Evolutionary conservation across 2,888 invertebrate genomes (phyloP), one percentile per base, ranked within the genome.

Genomic region (Argyresthia goedartella): DNA sequence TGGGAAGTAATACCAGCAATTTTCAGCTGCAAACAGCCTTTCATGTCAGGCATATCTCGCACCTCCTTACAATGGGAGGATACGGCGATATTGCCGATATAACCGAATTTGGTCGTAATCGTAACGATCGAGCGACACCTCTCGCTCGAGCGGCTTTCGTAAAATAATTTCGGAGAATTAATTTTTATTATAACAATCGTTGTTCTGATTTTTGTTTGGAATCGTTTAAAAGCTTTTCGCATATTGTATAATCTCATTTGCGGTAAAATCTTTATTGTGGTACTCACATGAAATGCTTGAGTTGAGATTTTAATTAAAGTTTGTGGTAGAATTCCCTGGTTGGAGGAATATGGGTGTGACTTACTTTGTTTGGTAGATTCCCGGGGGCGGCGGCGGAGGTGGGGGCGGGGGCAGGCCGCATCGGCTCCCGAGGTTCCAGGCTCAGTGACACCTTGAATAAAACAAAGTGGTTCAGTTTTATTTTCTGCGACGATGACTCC

Each of bases 381-480:
- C 8, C 33, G 25, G 9, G 16, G 13, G 14, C 8, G 35, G 36
- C 14, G 11, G 34, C 34, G 14, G 8, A 4, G 48, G n/a, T 8
- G n/a, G 36, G 8, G 34, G 49, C 36, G n/a, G 49, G 8, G 34
- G 11, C 36, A n/a, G 25, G 1, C 33, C 25, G 39, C 50, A 33
- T 9, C 25, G 33, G 76, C 59, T 79, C 80, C 42, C 78, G 65
- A 58, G 81, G 70, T 67, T 81, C 81, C 57, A 82, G 70, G 52
- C 81, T 78, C 53, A 73, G 78, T 52, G 80, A 73, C 68, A 85
- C 81, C 85, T 86, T 79, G 60, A 72, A 73, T 66, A 61, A 71
- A 61, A 59, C 64, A 55, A 61, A 53, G 54, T 54, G 68, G 61
- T 71, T 58, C 15, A 15, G 25, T 6, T 25, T 34, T 60, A 67